Conservation (phyloP, 2,797 vertebrate species). For the Clarias fuscus region DNA sequence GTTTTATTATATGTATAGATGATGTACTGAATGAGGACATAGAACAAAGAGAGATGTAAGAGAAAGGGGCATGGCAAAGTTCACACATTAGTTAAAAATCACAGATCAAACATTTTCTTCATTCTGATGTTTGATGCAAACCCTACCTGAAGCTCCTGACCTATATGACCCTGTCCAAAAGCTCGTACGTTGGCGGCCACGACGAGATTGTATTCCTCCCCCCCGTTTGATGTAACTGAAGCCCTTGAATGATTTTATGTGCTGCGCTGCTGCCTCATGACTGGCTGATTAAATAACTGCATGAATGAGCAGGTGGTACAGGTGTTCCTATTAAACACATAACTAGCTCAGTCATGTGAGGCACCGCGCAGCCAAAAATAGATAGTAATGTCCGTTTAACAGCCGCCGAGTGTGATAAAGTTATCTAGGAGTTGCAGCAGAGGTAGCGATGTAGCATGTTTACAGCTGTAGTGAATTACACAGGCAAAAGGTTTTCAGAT, state of each 20-base stretch:
- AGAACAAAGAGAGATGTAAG: no score
- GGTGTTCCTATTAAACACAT: not conserved
- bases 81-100: no score
- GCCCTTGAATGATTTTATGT: not conserved
- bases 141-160: no score
- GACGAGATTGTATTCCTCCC: no score
- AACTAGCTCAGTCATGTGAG: not conserved
- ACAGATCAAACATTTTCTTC: no score
- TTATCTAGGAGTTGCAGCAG: not conserved
- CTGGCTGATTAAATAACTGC: not conserved
- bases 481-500: conserved; percentile 3
- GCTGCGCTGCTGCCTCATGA: not conserved
- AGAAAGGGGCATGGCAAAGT: no score
- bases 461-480: conserved; percentile 9
- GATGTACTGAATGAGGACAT: no score
- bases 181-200: no score
- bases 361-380: not conserved
- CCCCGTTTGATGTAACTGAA: not conserved
- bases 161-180: no score
- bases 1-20: no score
- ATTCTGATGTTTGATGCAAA: not conserved
- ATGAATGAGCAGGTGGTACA: not conserved
- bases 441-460: not conserved
- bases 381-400: not conserved
- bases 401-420: not conserved